Evolutionary conservation across 2,888 invertebrate species (phyloP).

Genomic region (Laspeyria flexula): DNA sequence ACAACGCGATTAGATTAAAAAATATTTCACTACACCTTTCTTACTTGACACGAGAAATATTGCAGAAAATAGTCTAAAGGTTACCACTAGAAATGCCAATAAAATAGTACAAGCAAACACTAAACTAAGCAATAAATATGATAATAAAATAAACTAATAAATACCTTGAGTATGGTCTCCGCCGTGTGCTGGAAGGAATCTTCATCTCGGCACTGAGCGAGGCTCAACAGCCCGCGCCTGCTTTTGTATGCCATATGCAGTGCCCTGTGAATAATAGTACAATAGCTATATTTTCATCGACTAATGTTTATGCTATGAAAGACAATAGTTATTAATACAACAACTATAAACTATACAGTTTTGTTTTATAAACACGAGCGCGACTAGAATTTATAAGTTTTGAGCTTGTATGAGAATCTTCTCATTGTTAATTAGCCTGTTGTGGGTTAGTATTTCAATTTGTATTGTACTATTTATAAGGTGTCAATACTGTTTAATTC

Average conservation of each 20-base stretch:
- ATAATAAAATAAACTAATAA: slow-evolving; percentile 13
- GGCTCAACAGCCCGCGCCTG: slow-evolving; percentile 73
- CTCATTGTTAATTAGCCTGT: slow-evolving; percentile 48
- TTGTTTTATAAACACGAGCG: slow-evolving; percentile 77
- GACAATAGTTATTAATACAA: slow-evolving; percentile 81
- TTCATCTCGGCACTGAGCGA: slow-evolving; percentile 76
- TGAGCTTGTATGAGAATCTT: slow-evolving; percentile 57
- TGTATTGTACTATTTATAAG: background rate
- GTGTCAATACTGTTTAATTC: too few species aligned
- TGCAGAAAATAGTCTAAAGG: too few species aligned
- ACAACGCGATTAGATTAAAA: too few species aligned
- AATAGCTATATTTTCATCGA: slow-evolving; percentile 66
- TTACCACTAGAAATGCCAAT: too few species aligned
- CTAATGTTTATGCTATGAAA: slow-evolving; percentile 67
- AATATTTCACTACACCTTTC: too few species aligned
- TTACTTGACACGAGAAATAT: too few species aligned
- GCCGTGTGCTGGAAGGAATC: slow-evolving; percentile 67
- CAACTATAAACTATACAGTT: slow-evolving; percentile 73
- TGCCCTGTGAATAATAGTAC: slow-evolving; percentile 70
- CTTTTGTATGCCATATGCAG: slow-evolving; percentile 83
- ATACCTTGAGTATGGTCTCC: slow-evolving; percentile 78
- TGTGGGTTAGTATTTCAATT: slow-evolving; percentile 9
- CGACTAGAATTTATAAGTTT: slow-evolving; percentile 72
- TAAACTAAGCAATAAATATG: background rate
- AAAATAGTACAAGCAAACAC: too few species aligned